Base-by-base conservation (phyloP, 2,888 invertebrate genomes). In the Melinaea marsaeus region DNA sequence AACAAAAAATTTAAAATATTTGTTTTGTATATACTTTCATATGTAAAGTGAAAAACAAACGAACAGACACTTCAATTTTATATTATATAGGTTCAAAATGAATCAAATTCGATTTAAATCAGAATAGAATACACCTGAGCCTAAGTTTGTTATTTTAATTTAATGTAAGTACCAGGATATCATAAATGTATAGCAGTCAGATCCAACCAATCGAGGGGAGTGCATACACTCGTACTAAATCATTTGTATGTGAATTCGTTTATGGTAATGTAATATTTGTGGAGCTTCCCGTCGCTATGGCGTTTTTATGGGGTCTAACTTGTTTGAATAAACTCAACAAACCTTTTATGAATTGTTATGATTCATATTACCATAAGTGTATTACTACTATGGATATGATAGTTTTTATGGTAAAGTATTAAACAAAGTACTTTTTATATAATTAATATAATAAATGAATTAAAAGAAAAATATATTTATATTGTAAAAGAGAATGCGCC, bases 241-340 rank as follows among this genome's bases (percentile, higher is more conserved):
- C 71, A 74, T 71, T 65, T 68, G 69, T 68, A 71, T 65, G 66
- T 57, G 68, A 66, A 69, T 68, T 69, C 70, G 68, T 51, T 66
- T 73, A 77, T 76, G 75, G 69, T 71, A 75, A 77, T 77, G 75
- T 71, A 75, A 76, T 77, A 75, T 75, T 72, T 72, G 69, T 73
- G 71, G 70, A 72, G 68, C 62, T 69, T 67, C 67, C 54, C 63
- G 48, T 51, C 51, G 69, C 65, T 71, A 71, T 72, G 67, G 70
- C 65, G 67, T 54, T 72, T 73, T 75, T 72, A 73, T 73, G 71
- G 69, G 66, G 66, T 64, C 59, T 47, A 57, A 56, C 59, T 34
- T 61, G 67, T 54, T 61, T 61, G 55, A 67, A 61, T 64, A 60
- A 64, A 65, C 64, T 63, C 62, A 60, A 55, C 62, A 64, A 60